phyloP scores from a whole-genome alignment of 2,888 invertebrate species.

The Chironomus riparius region DNA sequence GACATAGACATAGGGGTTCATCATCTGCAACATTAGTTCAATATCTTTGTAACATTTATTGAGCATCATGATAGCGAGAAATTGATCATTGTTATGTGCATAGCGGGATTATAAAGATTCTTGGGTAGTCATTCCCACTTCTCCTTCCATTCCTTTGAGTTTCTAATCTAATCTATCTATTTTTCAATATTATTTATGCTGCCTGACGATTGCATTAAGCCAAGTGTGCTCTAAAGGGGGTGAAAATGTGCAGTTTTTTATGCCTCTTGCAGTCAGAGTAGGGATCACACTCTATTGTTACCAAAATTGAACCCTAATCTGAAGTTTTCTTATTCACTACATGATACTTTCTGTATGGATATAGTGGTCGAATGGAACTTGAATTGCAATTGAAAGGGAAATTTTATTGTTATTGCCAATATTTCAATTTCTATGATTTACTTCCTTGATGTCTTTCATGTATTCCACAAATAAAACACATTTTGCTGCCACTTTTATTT shows the following conservation, averaged over 20 bases:
- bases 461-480: not conserved
- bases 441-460: not conserved
- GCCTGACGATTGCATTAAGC: conserved; percentile 20
- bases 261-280: no score
- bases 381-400: not conserved
- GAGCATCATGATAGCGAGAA: not conserved
- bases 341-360: not conserved
- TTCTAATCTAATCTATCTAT: conserved; percentile 13
- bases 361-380: not conserved
- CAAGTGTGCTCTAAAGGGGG: conserved; percentile 4
- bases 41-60: not conserved
- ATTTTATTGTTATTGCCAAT: not conserved
- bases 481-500: not conserved
- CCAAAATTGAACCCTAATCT: conserved; percentile 4
- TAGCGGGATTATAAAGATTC: not conserved
- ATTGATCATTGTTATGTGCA: conserved; percentile 6
- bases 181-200: conserved; percentile 9
- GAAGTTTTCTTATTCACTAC: conserved; percentile 5
- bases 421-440: not conserved
- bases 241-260: conserved; percentile 14
- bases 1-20: not conserved
- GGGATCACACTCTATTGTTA: not conserved
- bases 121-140: not conserved
- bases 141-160: not conserved
- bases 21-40: not conserved